These are phyloP conservation scores for Ovis canadensis DNA, from an alignment of 2,113 vertebrate genomes.

Conservation along the genomic window DNA sequence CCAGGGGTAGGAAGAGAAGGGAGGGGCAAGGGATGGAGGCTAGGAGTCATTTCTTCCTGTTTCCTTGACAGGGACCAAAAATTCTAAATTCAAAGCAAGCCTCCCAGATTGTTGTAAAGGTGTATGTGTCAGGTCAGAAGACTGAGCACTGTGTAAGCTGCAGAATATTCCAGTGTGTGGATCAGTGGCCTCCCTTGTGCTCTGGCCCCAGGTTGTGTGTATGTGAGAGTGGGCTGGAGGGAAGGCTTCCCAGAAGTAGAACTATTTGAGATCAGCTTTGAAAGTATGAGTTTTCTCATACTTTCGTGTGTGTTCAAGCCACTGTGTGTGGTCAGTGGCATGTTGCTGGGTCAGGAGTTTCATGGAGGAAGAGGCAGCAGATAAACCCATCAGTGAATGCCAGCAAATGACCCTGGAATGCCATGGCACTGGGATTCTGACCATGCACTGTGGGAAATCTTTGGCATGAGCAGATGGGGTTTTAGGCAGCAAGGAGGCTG, in stretches of 20 bases:
- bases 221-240: too few species aligned
- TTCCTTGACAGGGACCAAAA: background rate
- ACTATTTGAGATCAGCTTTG: background rate
- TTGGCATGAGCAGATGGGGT: background rate
- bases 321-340: background rate
- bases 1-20: background rate
- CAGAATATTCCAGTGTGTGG: background rate
- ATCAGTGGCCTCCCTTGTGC: background rate
- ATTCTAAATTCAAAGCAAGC: background rate
- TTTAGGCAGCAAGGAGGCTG: background rate
- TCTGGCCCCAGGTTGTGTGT: background rate
- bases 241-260: background rate
- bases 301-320: background rate
- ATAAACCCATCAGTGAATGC: background rate
- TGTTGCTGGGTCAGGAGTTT: background rate
- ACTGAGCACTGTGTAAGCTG: background rate
- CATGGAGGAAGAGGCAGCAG: background rate
- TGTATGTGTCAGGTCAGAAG: background rate
- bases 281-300: background rate
- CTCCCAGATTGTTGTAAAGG: background rate
- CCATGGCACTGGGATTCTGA: background rate
- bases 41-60: background rate
- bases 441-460: background rate
- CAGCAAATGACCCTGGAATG: background rate
- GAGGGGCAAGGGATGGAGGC: background rate